Percentiles rank a stretch among this genome's conserved stretches.
Conservation (phyloP, 2,797 vertebrate genomes). For the Lerista edwardsae region DNA sequence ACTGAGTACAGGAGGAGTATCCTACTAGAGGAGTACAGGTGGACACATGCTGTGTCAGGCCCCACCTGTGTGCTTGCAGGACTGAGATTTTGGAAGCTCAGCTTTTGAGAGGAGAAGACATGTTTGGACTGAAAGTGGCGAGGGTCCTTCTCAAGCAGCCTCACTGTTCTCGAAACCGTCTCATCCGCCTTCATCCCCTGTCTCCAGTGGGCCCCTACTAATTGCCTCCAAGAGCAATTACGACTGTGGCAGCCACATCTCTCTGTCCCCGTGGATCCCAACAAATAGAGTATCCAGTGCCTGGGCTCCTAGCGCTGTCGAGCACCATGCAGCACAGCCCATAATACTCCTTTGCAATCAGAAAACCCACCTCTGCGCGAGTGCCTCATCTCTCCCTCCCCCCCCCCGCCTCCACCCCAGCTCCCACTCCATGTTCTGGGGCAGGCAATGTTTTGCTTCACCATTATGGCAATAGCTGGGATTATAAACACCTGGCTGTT, state of each 20-base stretch:
- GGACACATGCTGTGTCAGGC: too few species aligned
- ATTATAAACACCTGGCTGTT: constrained; percentile 3
- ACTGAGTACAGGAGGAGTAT: too few species aligned
- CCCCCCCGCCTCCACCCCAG: neutral
- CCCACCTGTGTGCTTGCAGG: neutral
- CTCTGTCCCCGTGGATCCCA: neutral
- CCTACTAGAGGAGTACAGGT: too few species aligned
- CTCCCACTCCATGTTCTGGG: neutral
- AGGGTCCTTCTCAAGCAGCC: neutral
- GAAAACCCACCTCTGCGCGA: neutral
- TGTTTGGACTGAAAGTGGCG: neutral
- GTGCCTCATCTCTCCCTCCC: too few species aligned
- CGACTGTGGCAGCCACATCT: neutral
- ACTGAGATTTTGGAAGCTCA: neutral
- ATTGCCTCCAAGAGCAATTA: neutral
- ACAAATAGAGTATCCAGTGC: neutral
- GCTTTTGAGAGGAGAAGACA: neutral
- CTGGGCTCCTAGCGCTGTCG: neutral
- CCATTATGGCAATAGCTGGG: constrained; percentile 39
- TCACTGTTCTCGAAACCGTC: neutral
- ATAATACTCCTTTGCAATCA: constrained; percentile 10
- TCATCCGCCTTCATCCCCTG: too few species aligned
- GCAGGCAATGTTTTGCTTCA: neutral
- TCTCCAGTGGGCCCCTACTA: neutral
- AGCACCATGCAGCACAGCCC: neutral